Evolutionary conservation across 2,797 vertebrate species (phyloP), one percentile per base, ranked within the genome.

Genomic region (Tolypeutes matacus): DNA sequence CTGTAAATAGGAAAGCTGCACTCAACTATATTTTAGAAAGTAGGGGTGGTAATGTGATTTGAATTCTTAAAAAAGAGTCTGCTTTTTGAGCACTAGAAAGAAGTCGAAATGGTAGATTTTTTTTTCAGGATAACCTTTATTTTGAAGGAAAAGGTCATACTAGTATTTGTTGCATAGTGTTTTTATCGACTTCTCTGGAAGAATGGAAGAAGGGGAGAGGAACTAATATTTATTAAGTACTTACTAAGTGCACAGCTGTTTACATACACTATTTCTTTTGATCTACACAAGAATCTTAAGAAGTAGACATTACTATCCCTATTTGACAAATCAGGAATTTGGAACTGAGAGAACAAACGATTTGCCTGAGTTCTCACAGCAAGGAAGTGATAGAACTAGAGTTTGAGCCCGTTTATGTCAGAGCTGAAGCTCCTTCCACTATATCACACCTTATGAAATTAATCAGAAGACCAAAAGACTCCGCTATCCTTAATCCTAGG

Each of bases 91-190:
- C 17, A 51, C 2, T 90, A 86, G 31, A 67, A 93, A 83, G 62
- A 75, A 62, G 17, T 92, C 70, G 39, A 95, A 93, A 89, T 49
- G 78, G n/a, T 56, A 89, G 62, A 36, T 84, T 51, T 10, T 78
- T 83, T 65, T 94, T 29, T 31, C n/a, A 85, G 62, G 23, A 77
- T 92, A 67, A 72, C 72, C 75, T 93, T 89, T 86, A 58, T 87
- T 93, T 94, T 49, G 70, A 94, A 76, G 80, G 92, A 94, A 70
- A 89, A 84, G 62, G 36, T 75, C 46, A 51, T n/a, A 46, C 69
- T 42, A 27, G 69, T 72, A 36, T 42, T 72, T 39, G 53, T 7
- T 75, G 67, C 8, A 56, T 6, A 64, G 13, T 70, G 64, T 53
- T 84, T 53, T 84, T 39, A 53, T 17, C 60, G 58, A 53, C 31